Evolutionary conservation across 2,113 vertebrate genomes (phyloP), one percentile per base, ranked within the genome.

Genomic region (Cyprinodon brontotheroides): DNA sequence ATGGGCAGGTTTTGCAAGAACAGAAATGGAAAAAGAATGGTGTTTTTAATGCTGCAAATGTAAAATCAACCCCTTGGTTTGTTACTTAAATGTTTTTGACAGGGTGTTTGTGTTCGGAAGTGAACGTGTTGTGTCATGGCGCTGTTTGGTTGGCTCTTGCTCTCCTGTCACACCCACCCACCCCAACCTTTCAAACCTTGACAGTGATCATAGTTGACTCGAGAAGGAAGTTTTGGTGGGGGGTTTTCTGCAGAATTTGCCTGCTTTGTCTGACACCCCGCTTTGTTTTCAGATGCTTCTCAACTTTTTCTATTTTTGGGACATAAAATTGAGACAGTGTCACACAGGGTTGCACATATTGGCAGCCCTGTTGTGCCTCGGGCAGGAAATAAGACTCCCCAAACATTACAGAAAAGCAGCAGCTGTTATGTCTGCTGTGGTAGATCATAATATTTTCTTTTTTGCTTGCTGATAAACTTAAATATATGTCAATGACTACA

Each of bases 171-270:
- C 74, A 57, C 68, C 48, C 68, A 61, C 59, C 59, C 53, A 61
- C 62, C 72, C 60, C 74, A 65, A 79, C 63, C 73, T 5, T 71
- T 64, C 14, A 57, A 67, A 80, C 89, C 86, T 77, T 82, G 79
- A 82, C 64, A 37, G 50, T 77, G 76, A 89, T 85, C 70, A 43
- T 72, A 85, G 59, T 45, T 66, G 83, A 86, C 75, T 79, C 64
- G 63, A 76, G 53, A 59, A 45, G 29, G 61, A 20, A 1, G 29
- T 29, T 29, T 29, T 29, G 29, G 29, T 29, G 29, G 29, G 29
- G 38, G 50, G 61, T 71, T 65, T 59, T 63, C 17, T 48, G 39
- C 20, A 13, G 13, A 47, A 38, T 63, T 13, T 13, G 41, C 72
- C 45, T 79, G 67, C 66, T 80, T 69, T 57, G 81, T 67, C 81